Evolutionary conservation across 2,113 vertebrate genomes (phyloP), one percentile per base, ranked within the genome.

Genomic region (Neolamprologus kungweensis): DNA sequence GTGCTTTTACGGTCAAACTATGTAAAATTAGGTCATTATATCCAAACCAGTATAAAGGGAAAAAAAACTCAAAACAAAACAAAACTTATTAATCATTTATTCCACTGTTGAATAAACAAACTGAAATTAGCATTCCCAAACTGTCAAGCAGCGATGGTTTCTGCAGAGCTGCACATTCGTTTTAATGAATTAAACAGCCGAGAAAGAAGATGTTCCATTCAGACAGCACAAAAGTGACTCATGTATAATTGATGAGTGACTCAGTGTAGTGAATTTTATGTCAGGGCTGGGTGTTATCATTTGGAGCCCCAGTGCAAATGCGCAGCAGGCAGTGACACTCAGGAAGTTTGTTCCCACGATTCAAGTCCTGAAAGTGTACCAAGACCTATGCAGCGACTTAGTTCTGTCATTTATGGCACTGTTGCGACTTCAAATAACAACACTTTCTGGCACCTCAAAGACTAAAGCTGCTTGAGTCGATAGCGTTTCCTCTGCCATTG

Each of bases 221-320:
- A 91, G 68, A 88, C 85, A 21, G 86, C 90, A 87, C 73, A 85
- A 85, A 87, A 83, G 91, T 82, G 91, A 79, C 84, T 94, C 91
- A 93, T 94, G 91, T 88, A 89, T 95, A 91, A 90, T 92, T 90
- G 85, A 94, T 88, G 90, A 91, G 92, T 80, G 86, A 90, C 58
- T 92, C 82, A 60, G 87, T 45, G 80, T 45, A 45, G 55, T 11
- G 78, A 85, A 89, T 71, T 86, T 90, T 55, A 86, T 88, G 92
- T 89, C 45, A 57, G 73, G 73, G 65, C 57, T 42, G 85, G 83
- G 87, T 87, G 85, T 86, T 83, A 83, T 87, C 60, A 78, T 40
- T 31, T 85, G 82, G 71, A 86, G 86, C 8, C 54, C 80, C 75
- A n/a, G 79, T 82, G 84, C 88, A 87, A 88, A 86, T 81, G 28